phyloP scores from a whole-genome alignment of 2,888 invertebrate genomes.

The Halictus quadricinctus region DNA sequence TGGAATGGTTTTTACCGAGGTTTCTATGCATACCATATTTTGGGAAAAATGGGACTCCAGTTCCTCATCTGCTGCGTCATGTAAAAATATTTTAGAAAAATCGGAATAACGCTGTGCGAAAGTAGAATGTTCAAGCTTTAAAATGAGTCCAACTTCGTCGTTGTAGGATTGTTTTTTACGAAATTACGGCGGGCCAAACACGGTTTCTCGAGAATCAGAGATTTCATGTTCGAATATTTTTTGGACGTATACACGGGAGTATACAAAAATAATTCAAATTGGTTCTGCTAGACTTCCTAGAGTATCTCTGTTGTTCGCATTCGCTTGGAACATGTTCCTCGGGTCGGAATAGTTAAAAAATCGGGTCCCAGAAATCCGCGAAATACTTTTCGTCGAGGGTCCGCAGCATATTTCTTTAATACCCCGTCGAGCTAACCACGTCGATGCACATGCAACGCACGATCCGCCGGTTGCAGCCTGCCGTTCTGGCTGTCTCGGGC shows the following conservation, averaged over 20 bases:
- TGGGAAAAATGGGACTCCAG: no score
- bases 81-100: no score
- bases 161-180: no score
- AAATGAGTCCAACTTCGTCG: neutral
- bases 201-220: neutral
- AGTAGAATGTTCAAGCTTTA: neutral
- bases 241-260: neutral
- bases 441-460: constrained; percentile 7
- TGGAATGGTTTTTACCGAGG: no score
- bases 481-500: constrained; percentile 4
- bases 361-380: neutral
- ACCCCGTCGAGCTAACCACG: neutral
- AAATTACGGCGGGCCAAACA: no score
- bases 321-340: neutral
- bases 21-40: no score
- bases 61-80: neutral
- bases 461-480: neutral
- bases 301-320: neutral
- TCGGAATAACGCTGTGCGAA: neutral
- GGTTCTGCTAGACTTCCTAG: neutral
- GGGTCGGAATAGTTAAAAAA: neutral
- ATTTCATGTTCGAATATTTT: neutral
- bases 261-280: neutral
- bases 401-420: neutral
- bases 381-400: neutral